phyloP scores from a whole-genome alignment of 2,113 vertebrate species.

The Ceyx cyanopectus region DNA sequence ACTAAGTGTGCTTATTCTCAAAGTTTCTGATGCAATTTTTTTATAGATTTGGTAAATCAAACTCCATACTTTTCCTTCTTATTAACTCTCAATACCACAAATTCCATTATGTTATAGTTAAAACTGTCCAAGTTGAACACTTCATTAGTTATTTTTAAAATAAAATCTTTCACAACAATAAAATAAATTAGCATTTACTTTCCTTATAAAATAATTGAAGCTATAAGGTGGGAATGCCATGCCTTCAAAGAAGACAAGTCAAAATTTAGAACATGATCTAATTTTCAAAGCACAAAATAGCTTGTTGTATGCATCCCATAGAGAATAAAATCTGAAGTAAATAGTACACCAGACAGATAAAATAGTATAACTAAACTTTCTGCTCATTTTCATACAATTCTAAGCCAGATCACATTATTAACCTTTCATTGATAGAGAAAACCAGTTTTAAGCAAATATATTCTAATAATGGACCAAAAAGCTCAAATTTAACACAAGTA shows the following conservation, averaged over 20 bases:
- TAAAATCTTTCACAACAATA: background rate
- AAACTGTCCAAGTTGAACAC: background rate
- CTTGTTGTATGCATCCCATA: background rate
- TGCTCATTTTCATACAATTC: background rate
- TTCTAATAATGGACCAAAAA: constrained; percentile 16
- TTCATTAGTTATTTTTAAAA: background rate
- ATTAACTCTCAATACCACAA: background rate
- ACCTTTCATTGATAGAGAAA: constrained; percentile 19
- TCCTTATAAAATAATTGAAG: background rate
- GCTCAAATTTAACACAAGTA: background rate
- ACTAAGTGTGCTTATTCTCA: background rate
- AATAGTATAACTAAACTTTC: background rate
- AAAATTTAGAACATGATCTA: background rate
- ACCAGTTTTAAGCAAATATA: background rate
- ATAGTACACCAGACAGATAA: constrained; percentile 2
- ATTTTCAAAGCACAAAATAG: background rate
- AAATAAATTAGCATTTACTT: background rate
- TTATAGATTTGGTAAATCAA: background rate
- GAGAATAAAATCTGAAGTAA: constrained; percentile 27
- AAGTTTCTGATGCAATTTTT: background rate
- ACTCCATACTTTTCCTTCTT: background rate
- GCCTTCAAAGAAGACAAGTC: background rate
- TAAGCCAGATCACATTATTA: constrained; percentile 9
- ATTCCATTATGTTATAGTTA: background rate
- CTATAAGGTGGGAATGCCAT: background rate